phyloP scores from a whole-genome alignment of 2,888 invertebrate genomes.

The Trisateles emortualis region DNA sequence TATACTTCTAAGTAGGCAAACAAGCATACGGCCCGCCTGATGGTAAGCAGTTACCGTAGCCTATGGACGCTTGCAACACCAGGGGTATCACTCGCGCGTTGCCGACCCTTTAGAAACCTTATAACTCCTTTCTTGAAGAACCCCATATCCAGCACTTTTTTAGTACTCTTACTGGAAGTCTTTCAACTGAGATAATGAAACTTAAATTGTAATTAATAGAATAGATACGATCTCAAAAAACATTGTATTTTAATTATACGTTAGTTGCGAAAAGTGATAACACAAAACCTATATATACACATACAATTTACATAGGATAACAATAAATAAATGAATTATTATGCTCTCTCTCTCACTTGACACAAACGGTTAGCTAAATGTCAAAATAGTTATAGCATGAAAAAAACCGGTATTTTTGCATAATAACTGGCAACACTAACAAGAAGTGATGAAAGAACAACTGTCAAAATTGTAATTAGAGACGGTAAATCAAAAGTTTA shows the following conservation, averaged over 20 bases:
- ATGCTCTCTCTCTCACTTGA: conserved; percentile 20
- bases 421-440: conserved; percentile 11
- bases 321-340: conserved; percentile 17
- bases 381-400: conserved; percentile 14
- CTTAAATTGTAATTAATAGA: background rate
- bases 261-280: background rate
- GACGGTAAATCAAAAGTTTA: background rate
- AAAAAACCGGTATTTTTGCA: conserved; percentile 12
- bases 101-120: no score
- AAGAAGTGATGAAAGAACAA: conserved; percentile 2
- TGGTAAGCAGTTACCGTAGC: no score
- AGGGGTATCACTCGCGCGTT: no score
- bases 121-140: no score
- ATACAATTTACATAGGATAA: conserved; percentile 18
- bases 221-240: background rate
- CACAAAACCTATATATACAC: background rate
- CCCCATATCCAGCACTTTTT: no score
- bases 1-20: no score
- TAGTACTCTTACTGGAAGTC: no score
- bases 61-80: no score
- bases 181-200: no score
- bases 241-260: background rate
- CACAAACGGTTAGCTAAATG: conserved; percentile 17
- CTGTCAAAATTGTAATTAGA: conserved; percentile 5
- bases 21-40: no score